phyloP scores from a whole-genome alignment of 2,797 vertebrate genomes.

The Malurus splendens region DNA sequence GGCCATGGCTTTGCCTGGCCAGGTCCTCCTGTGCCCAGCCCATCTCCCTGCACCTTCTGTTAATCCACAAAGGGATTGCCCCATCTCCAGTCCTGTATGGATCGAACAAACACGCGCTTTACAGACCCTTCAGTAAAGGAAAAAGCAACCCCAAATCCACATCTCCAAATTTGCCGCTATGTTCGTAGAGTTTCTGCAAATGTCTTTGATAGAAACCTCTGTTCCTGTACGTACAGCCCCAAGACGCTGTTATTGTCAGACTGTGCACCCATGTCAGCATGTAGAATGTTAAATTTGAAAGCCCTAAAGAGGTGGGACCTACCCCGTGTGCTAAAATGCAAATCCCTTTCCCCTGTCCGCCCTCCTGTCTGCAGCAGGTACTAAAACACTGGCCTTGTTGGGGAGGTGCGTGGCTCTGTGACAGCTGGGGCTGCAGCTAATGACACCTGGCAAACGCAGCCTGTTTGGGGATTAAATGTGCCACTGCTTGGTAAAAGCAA shows the following conservation, averaged over 20 bases:
- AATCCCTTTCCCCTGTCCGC: not conserved
- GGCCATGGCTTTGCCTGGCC: fast-evolving
- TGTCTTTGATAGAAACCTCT: fast-evolving
- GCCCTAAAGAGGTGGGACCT: not conserved
- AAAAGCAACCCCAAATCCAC: not conserved
- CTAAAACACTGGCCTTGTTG: not conserved
- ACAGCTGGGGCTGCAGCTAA: not conserved
- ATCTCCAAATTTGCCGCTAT: not conserved
- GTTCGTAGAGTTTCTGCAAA: not conserved
- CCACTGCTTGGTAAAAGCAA: fast-evolving
- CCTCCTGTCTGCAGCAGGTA: not conserved
- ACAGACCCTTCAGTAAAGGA: not conserved
- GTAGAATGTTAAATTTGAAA: not conserved
- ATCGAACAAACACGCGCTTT: not conserved
- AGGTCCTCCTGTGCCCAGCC: fast-evolving
- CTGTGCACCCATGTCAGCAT: not conserved
- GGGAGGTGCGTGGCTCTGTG: not conserved
- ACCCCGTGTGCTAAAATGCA: not conserved
- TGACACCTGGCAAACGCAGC: not conserved
- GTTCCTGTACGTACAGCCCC: fast-evolving
- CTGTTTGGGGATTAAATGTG: not conserved
- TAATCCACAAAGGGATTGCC: not conserved
- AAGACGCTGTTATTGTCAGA: not conserved
- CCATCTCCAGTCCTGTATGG: fast-evolving
- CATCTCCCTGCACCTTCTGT: not conserved